Base-by-base conservation (phyloP, 2,113 vertebrate genomes). In the Miniopterus natalensis region DNA sequence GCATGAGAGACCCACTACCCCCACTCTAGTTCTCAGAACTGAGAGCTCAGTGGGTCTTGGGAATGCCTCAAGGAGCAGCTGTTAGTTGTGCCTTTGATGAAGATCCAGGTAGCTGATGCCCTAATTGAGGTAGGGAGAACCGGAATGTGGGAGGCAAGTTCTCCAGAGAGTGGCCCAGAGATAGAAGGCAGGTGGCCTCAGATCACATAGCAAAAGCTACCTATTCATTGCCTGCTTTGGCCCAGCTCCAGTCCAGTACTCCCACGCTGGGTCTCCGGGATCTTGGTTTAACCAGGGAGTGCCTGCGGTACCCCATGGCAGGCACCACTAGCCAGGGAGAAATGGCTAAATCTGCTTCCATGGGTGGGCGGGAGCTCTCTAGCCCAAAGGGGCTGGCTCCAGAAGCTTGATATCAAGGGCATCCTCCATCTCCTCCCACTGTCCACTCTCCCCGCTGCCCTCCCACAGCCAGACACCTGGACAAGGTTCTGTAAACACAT, bases 151-250 rank as follows among this genome's bases (percentile, higher is more conserved):
- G 80, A 68, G 49, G 31, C 42, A 21, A 49, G 42, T 21, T 57
- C 45, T 88, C 17, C 53, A 77, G 66, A 77, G 66, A 63, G 18
- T 18, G 79, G 55, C 36, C 59, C 88, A 95, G 80, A 97, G 70
- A 87, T 29, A 86, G 53, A 57, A 85, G 45, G 74, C 42, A 77
- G 31, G 1, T 8, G 49, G 20, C 31, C 77, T 92, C 20, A 7
- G 68, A 86, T 83, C 63, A 93, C 85, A 84, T 59, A 79, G 85
- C n/a, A 84, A 79, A 89, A 40, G 31, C 49, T 29, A 18, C 31
- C 74, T 15, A 65, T 70, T 47, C 4, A 14, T 25, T 80, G 65
- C 17, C 63, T 53, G 31, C 73, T 40, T 8, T 29, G 42, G 63
- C 31, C 75, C 51, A 75, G 74, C 31, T 74, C 66, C n/a, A 75